Conservation (phyloP, 2,797 vertebrate species). For the Smutsia gigantea region DNA sequence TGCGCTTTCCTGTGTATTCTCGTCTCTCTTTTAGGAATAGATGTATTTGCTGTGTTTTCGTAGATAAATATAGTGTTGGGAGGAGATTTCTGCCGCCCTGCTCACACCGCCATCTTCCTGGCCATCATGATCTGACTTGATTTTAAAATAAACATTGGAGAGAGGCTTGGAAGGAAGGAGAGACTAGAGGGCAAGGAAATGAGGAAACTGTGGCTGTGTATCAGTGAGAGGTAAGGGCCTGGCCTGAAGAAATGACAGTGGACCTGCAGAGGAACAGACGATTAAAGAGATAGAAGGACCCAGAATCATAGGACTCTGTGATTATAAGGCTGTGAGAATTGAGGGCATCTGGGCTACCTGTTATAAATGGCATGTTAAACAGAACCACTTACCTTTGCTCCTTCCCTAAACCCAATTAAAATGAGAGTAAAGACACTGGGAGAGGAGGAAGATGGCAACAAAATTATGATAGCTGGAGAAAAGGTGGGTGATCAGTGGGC, state of each 20-base stretch:
- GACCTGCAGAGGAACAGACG: neutral
- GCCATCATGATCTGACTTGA: neutral
- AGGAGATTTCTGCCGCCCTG: no score
- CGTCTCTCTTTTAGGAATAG: no score
- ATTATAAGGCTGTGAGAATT: neutral
- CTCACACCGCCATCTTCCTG: no score
- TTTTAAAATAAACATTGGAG: conserved; percentile 3
- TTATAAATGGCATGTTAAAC: neutral
- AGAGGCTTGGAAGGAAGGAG: neutral
- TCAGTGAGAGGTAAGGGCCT: neutral
- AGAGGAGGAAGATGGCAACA: neutral
- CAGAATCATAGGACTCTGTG: neutral
- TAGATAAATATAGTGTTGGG: no score
- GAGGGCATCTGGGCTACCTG: neutral
- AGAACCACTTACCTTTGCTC: neutral
- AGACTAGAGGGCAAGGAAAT: neutral
- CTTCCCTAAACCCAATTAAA: neutral
- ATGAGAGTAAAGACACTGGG: neutral
- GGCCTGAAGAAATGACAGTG: neutral
- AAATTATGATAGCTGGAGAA: neutral
- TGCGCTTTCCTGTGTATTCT: no score
- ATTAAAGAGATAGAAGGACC: neutral
- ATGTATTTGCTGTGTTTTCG: no score
- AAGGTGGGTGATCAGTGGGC: neutral
- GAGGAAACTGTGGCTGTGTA: neutral